Base-by-base conservation (phyloP, 2,888 invertebrate genomes). In the Leptopterna dolabrata region DNA sequence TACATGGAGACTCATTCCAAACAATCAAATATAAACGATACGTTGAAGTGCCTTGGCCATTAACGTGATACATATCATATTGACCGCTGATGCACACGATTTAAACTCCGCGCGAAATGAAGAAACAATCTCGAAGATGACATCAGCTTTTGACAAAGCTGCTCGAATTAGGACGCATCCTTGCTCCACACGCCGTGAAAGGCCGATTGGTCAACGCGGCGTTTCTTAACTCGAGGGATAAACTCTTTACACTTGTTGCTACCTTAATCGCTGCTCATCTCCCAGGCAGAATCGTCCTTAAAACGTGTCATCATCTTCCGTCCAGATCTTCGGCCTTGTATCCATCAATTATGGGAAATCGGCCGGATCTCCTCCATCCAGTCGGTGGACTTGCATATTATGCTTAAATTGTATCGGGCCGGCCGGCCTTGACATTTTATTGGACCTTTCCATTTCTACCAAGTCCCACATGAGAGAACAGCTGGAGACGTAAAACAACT, bases 91-190 rank as follows among this genome's bases (percentile, higher is more conserved):
- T 51, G 14, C 4, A 24, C 24, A 24, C 24, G 9, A 51, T 24
- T 11, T 9, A 55, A 24, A 11, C 63, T 24, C 19, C 7, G 63
- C 63, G 24, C 63, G 24, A 78, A 78, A 78, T 78, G 78, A 45
- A 45, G 78, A 78, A 78, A 78, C 45, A 19, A 78, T 43, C 41
- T 24, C 41, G 19, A 78, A 41, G 81, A 81, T 81, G 81, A 41
- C 81, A 81, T 81, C 81, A 81, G 81, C 81, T 81, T n/a, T 55
- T 81, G 81, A 81, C 81, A 81, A 55, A 81, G 55, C 81, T 81
- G 81, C 36, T 55, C 55, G 81, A 81, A 81, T 81, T 81, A 81
- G 81, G 81, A 41, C 73, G 9, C 73, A 2, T 27, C 6, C 78
- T 78, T 45, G 43, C 41, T 14, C 43, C 78, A 78, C 76, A 78